These are phyloP conservation scores for Cactoblastis cactorum DNA, from an alignment of 2,888 invertebrate species.

Conservation along the genomic window DNA sequence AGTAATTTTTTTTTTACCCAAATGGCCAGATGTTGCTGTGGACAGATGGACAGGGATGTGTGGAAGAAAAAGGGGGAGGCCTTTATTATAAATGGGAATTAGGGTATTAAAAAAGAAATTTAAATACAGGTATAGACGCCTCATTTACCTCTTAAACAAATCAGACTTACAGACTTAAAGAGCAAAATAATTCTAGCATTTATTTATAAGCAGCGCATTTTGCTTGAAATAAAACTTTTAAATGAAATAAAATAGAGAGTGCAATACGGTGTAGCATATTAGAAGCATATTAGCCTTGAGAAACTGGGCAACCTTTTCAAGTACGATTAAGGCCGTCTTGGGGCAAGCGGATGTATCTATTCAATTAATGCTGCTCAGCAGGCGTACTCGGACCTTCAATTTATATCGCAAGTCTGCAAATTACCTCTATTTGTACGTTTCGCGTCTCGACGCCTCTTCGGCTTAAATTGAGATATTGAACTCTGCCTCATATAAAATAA, in stretches of 20 bases:
- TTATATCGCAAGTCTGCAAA: slow-evolving; percentile 65
- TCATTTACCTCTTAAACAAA: too few species aligned
- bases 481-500: not conserved
- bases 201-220: too few species aligned
- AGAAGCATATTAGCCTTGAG: slow-evolving; percentile 59
- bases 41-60: too few species aligned
- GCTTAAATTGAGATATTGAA: slow-evolving; percentile 6
- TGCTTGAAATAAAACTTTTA: not conserved
- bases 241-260: slow-evolving; percentile 56
- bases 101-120: too few species aligned
- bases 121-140: too few species aligned
- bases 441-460: slow-evolving; percentile 31
- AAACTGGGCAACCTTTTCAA: slow-evolving; percentile 64
- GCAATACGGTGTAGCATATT: slow-evolving; percentile 66
- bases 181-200: too few species aligned
- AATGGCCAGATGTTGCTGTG: too few species aligned
- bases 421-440: slow-evolving; percentile 59
- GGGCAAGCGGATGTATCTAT: slow-evolving; percentile 71
- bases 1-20: too few species aligned
- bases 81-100: too few species aligned
- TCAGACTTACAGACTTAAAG: too few species aligned
- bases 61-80: too few species aligned
- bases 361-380: slow-evolving; percentile 68
- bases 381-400: slow-evolving; percentile 57
- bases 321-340: slow-evolving; percentile 72